phyloP scores from a whole-genome alignment of 30 jellyfish, hydroid and myxozoan species.

The Cassiopea andromeda region DNA sequence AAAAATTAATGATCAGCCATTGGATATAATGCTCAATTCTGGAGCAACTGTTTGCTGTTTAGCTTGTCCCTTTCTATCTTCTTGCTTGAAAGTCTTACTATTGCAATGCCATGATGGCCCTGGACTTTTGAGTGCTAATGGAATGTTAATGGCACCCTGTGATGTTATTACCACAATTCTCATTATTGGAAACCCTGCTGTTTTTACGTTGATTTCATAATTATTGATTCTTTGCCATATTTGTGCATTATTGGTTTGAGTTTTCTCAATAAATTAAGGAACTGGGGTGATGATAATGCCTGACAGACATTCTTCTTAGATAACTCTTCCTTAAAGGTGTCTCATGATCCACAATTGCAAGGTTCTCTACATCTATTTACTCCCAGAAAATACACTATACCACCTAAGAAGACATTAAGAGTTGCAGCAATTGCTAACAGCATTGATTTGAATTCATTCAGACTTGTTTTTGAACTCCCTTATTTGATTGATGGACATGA shows the following conservation, averaged over 20 bases:
- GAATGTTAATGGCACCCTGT: conserved; percentile 36
- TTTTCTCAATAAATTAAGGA: conserved; percentile 32
- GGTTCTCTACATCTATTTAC: conserved; percentile 15
- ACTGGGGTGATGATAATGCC: conserved; percentile 48
- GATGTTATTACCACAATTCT: conserved; percentile 46
- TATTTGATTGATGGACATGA: conserved; percentile 51
- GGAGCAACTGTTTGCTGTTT: conserved; percentile 63
- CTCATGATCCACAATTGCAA: conserved; percentile 27
- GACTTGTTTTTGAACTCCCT: conserved; percentile 45
- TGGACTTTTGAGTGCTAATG: conserved; percentile 41
- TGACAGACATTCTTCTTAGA: conserved; percentile 18
- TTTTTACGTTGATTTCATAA: conserved; percentile 14
- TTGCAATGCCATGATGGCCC: conserved; percentile 36
- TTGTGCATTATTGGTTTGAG: conserved; percentile 46
- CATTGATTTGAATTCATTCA: conserved; percentile 15
- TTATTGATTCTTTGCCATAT: conserved; percentile 39
- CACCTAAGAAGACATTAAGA: conserved; percentile 13
- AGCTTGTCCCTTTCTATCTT: conserved; percentile 39
- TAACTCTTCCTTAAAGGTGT: conserved; percentile 28
- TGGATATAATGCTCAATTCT: conserved; percentile 51
- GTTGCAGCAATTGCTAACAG: conserved; percentile 19
- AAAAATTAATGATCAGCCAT: neutral
- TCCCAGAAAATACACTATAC: conserved; percentile 34
- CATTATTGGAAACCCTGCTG: conserved; percentile 55
- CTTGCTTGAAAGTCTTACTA: conserved; percentile 1